These are phyloP conservation scores for Adelosebastes latens DNA, from an alignment of 2,797 vertebrate genomes.

Conservation along the genomic window DNA sequence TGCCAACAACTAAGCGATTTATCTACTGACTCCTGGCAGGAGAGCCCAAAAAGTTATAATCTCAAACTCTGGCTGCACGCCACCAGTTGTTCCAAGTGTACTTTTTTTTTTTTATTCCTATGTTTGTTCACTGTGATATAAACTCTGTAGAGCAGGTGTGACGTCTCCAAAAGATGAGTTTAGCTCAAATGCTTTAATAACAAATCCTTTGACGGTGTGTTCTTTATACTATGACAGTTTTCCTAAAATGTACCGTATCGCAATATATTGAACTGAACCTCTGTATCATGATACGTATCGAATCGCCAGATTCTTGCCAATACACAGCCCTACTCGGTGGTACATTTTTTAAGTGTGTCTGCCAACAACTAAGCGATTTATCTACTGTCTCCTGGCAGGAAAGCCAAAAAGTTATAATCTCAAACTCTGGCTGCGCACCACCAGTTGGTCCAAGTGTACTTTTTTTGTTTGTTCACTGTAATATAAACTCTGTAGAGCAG, in stretches of 20 bases:
- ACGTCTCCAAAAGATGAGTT: background rate
- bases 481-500: background rate
- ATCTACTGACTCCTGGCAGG: background rate
- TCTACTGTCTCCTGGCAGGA: background rate
- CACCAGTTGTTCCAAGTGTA: background rate
- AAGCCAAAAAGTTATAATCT: background rate
- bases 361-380: background rate
- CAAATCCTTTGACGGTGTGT: too few species aligned
- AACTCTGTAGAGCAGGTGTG: constrained; percentile 14
- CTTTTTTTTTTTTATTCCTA: background rate
- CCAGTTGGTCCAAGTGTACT: background rate
- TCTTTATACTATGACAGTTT: too few species aligned
- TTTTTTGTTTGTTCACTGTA: background rate
- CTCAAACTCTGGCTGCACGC: background rate
- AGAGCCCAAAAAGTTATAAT: background rate
- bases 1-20: background rate
- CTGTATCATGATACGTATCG: too few species aligned
- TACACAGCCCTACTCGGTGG: background rate
- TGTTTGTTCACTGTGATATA: background rate
- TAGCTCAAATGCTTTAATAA: too few species aligned
- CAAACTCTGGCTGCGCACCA: background rate
- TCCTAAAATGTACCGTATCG: too few species aligned
- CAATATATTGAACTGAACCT: too few species aligned
- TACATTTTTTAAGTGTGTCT: background rate
- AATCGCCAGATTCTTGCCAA: too few species aligned